Percentiles rank a stretch among this genome's conserved stretches.
phyloP scores from a whole-genome alignment of 2,113 vertebrate genomes.

The Aviceda subcristata region DNA sequence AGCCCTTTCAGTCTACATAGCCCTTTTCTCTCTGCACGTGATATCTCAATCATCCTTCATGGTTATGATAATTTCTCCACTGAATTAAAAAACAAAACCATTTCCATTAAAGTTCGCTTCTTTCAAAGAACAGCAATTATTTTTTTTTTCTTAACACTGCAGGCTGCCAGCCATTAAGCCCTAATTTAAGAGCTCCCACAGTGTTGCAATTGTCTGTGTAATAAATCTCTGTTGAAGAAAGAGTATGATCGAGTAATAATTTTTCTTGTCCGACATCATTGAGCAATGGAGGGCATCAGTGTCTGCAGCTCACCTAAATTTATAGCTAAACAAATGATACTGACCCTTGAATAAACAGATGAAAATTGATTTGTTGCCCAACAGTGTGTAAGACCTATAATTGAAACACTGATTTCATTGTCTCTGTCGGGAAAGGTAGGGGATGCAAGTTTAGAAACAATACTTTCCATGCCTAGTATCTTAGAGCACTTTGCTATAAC shows the following conservation, averaged over 20 bases:
- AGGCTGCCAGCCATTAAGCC: neutral
- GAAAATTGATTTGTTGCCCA: slow-evolving; percentile 56
- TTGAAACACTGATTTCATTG: slow-evolving; percentile 67
- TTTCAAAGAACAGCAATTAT: neutral
- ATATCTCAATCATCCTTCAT: neutral
- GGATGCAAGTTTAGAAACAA: slow-evolving; percentile 46
- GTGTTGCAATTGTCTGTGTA: neutral
- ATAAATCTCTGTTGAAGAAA: slow-evolving; percentile 48
- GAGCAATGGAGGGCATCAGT: neutral
- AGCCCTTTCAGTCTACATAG: neutral
- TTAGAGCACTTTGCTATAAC: slow-evolving; percentile 5
- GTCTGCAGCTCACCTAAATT: slow-evolving; percentile 32
- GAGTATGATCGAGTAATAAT: neutral
- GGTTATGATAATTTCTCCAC: neutral
- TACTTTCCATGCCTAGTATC: slow-evolving; percentile 31
- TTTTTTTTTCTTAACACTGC: neutral
- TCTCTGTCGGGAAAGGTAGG: slow-evolving; percentile 45
- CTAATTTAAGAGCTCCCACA: neutral
- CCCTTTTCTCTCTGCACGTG: neutral
- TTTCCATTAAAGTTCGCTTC: neutral
- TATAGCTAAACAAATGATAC: slow-evolving; percentile 66
- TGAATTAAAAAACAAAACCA: neutral
- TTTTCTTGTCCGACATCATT: slow-evolving; percentile 1
- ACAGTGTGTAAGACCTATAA: slow-evolving; percentile 68
- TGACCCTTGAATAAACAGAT: slow-evolving; percentile 57